Conservation (phyloP, 1,140 invertebrate species). For the Anastrepha obliqua region DNA sequence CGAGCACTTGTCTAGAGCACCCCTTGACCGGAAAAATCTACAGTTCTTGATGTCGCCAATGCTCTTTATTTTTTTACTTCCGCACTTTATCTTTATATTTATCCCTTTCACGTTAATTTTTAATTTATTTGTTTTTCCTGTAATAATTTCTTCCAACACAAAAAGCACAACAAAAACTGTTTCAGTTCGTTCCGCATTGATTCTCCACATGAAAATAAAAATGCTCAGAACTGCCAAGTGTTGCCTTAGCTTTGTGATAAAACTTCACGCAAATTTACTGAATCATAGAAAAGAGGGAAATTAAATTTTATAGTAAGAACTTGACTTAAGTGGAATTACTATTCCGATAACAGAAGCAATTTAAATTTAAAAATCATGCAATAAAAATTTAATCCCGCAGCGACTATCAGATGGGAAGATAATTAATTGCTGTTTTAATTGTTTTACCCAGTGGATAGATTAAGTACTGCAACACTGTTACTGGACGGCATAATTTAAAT, state of each 20-base stretch:
- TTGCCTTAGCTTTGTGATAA: conserved; percentile 2
- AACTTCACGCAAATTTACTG: not conserved
- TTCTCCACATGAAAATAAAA: conserved; percentile 52
- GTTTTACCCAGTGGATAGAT: not conserved
- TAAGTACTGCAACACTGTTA: not conserved
- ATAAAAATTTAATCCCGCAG: no score
- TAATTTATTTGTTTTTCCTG: conserved; percentile 39
- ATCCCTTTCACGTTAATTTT: conserved; percentile 25
- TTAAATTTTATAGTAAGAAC: not conserved
- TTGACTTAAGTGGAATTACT: no score
- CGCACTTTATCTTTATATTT: conserved; percentile 6
- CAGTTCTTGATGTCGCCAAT: not conserved
- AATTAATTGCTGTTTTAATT: no score
- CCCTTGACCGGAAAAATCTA: conserved; percentile 5
- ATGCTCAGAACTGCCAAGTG: not conserved
- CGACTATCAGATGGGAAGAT: no score
- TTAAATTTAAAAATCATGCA: no score
- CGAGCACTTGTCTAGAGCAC: not conserved
- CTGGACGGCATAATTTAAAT: not conserved
- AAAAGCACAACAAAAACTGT: conserved; percentile 24
- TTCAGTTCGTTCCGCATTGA: conserved; percentile 26
- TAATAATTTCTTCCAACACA: conserved; percentile 23
- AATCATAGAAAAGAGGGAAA: not conserved
- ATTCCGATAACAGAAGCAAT: no score
- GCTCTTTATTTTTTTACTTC: conserved; percentile 11